Evolutionary conservation across 2,797 vertebrate species (phyloP).

Genomic region (Tragopan temminckii): DNA sequence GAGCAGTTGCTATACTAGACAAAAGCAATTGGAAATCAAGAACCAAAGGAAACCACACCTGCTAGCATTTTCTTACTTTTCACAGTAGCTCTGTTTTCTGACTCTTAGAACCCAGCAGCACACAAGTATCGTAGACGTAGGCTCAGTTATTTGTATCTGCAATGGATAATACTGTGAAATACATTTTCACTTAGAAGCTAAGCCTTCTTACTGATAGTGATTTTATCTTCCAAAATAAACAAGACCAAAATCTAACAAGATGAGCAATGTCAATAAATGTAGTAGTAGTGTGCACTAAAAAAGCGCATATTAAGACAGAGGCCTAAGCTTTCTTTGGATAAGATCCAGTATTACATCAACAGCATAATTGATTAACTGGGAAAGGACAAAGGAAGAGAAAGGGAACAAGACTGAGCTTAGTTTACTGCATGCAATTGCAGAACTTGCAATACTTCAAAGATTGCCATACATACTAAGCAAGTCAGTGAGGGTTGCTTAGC

Average conservation of each 20-base stretch:
- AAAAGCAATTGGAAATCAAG: neutral
- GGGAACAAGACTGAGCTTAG: neutral
- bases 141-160: neutral
- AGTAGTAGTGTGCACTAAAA: neutral
- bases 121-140: rapidly evolving
- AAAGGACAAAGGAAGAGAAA: neutral
- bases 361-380: neutral
- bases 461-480: neutral
- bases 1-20: neutral
- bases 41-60: neutral
- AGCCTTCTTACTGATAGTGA: neutral
- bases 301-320: neutral
- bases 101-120: neutral
- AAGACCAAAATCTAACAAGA: neutral
- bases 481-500: neutral
- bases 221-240: neutral
- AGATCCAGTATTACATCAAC: neutral
- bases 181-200: neutral
- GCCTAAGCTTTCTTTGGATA: neutral
- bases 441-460: neutral
- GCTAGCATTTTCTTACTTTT: neutral
- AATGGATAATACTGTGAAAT: neutral
- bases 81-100: neutral
- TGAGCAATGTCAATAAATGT: neutral
- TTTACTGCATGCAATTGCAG: neutral